Conservation (phyloP, 1,140 invertebrate species). For the Heliconius hermathena region DNA sequence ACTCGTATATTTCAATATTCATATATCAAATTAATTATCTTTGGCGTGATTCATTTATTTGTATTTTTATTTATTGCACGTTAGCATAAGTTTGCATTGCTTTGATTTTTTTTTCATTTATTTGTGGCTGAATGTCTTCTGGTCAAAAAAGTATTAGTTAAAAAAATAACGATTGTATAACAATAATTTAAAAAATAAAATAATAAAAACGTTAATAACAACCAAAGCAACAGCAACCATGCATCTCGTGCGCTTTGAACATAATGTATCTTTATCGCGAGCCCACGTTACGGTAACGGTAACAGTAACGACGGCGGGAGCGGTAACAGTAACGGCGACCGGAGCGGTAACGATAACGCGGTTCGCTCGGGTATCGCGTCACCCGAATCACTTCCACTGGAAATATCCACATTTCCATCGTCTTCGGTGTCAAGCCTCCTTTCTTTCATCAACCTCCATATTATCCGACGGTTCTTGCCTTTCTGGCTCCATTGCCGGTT, state of each 20-base stretch:
- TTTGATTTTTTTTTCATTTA: background rate
- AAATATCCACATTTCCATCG: constrained; percentile 70
- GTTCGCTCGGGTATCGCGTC: constrained; percentile 42
- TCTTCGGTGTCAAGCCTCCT: constrained; percentile 61
- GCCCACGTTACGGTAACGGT: constrained; percentile 17
- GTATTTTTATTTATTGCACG: background rate
- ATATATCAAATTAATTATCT: constrained; percentile 72
- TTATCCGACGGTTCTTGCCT: background rate
- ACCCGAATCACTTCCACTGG: constrained; percentile 77
- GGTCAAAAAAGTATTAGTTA: background rate
- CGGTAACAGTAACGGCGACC: background rate
- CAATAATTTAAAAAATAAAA: background rate
- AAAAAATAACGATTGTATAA: constrained; percentile 11
- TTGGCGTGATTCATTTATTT: constrained; percentile 52
- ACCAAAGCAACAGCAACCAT: constrained; percentile 3
- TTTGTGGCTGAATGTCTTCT: background rate
- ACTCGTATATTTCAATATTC: constrained; percentile 74
- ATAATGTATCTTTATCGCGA: constrained; percentile 14
- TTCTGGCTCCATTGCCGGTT: constrained; percentile 2
- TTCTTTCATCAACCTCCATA: constrained; percentile 37
- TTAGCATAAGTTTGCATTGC: background rate
- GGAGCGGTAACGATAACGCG: background rate
- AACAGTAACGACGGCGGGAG: background rate
- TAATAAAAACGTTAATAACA: background rate
- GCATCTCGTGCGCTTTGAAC: constrained; percentile 8